A percentile compares a stretch with the other conserved stretches of the same genome.
These are phyloP conservation scores for Tachina lurida DNA, from an alignment of 2,888 invertebrate species.

Conservation along the genomic window DNA sequence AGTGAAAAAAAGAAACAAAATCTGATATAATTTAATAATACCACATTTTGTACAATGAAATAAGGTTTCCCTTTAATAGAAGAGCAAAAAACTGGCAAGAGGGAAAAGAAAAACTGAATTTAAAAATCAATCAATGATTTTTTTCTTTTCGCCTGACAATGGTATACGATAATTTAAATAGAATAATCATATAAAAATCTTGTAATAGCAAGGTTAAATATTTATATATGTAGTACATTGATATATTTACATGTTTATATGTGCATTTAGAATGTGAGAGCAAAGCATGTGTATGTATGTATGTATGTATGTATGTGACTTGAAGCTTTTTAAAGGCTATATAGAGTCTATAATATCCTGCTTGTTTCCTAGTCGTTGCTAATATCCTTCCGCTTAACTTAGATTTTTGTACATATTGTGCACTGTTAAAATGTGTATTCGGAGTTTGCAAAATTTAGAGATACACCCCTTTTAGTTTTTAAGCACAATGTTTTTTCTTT, in stretches of 20 bases:
- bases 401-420: slow-evolving; percentile 42
- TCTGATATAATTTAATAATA: slow-evolving; percentile 62
- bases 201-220: slow-evolving; percentile 51
- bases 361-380: slow-evolving; percentile 25
- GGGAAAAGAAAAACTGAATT: slow-evolving; percentile 2
- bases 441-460: neutral
- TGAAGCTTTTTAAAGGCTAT: neutral
- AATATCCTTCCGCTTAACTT: slow-evolving; percentile 55
- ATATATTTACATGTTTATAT: neutral
- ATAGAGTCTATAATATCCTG: slow-evolving; percentile 45
- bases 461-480: slow-evolving; percentile 53
- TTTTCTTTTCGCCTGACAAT: slow-evolving; percentile 17
- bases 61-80: slow-evolving; percentile 63
- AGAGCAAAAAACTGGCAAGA: neutral
- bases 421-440: neutral
- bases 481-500: neutral
- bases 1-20: slow-evolving; percentile 25
- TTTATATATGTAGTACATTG: slow-evolving; percentile 23
- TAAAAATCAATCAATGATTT: slow-evolving; percentile 64
- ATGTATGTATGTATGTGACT: neutral
- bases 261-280: neutral
- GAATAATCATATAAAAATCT: slow-evolving; percentile 60
- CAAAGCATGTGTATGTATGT: neutral
- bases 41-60: slow-evolving; percentile 27
- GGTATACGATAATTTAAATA: slow-evolving; percentile 65